Evolutionary conservation across 2,797 vertebrate genomes (phyloP), one percentile per base, ranked within the genome.

Genomic region (Hipposideros larvatus): DNA sequence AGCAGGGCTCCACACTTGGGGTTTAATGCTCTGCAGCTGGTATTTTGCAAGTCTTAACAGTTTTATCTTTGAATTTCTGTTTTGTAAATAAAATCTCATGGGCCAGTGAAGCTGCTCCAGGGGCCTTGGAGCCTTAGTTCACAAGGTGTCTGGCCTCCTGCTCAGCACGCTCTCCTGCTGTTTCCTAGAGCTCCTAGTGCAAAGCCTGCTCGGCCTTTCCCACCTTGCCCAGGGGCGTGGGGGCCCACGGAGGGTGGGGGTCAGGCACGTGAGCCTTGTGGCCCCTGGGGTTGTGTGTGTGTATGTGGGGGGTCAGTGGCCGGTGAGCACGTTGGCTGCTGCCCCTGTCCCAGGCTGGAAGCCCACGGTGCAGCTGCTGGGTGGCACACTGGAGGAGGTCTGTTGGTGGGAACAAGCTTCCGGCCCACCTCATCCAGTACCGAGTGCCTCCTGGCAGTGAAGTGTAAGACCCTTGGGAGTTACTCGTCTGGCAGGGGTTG

Each of bases 361-460:
- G 28, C n/a, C 51, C 11, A 7, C 0, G 24, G 59, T 51, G 22
- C 10, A 1, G 61, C 31, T 13, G 24, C 10, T 7, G 8, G 28
- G 46, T 14, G 31, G 26, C 37, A 6, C 48, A 14, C 10, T 13
- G 28, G 18, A 61, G 65, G 21, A 9, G 22, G 16, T 34, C 28
- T 37, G 19, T 16, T 21, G 34, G 34, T 15, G 11, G n/a, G 26
- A 73, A 31, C n/a, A 51, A 46, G 48, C 8, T 73, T 63, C 71
- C 48, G 3, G 6, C 8, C 31, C 11, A 51, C 5, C 10, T 8
- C 26, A 24, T 15, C 14, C 22, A 28, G 34, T 19, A 48, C 41
- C 7, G 11, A 24, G 74, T 0, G 0, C 22, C 59, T 61, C 16
- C 70, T 53, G 43, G 26, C 13, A 0, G 1, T 5, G 53, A 59